Percentiles rank a stretch among this genome's conserved stretches.
Evolutionary conservation across 2,797 vertebrate genomes (phyloP).

Genomic region (Sternarchorhynchus goeldii): DNA sequence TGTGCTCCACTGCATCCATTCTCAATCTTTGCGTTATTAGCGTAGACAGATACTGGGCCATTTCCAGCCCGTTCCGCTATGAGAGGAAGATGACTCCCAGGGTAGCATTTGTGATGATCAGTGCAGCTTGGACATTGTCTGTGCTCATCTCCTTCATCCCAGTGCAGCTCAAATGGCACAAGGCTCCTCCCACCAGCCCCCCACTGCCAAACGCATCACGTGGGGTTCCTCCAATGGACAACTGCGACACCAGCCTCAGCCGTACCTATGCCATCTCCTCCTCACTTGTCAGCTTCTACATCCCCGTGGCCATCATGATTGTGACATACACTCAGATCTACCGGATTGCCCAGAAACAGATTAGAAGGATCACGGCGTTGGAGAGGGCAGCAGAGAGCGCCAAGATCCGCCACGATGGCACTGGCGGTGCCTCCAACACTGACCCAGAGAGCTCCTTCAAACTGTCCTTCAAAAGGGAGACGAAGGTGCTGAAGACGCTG

Average conservation of each 20-base stretch:
- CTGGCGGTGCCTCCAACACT: slow-evolving; percentile 80
- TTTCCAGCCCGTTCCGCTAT: slow-evolving; percentile 96
- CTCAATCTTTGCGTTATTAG: slow-evolving; percentile 97
- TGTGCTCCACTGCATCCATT: slow-evolving; percentile 98
- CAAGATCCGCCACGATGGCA: slow-evolving; percentile 89
- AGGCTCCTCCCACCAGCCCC: slow-evolving; percentile 76
- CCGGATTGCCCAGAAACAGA: slow-evolving; percentile 95
- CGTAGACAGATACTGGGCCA: slow-evolving; percentile 98
- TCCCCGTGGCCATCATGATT: slow-evolving; percentile 97
- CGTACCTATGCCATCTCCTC: slow-evolving; percentile 98
- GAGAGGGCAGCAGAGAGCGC: slow-evolving; percentile 95
- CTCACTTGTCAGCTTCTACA: slow-evolving; percentile 97
- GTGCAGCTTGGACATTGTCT: slow-evolving; percentile 92
- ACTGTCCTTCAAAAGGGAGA: slow-evolving; percentile 96
- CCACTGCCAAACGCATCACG: slow-evolving; percentile 76
- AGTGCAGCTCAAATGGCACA: slow-evolving; percentile 98
- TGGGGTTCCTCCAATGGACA: slow-evolving; percentile 70
- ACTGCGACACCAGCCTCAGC: slow-evolving; percentile 96
- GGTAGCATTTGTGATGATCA: slow-evolving; percentile 93
- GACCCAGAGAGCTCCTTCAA: slow-evolving; percentile 95
- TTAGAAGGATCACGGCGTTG: slow-evolving; percentile 91
- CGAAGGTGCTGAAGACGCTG: slow-evolving; percentile 96
- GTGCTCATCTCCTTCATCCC: slow-evolving; percentile 98
- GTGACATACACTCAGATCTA: slow-evolving; percentile 99
- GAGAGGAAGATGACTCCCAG: slow-evolving; percentile 99